These are phyloP conservation scores for Geodia barretti DNA, from an alignment of 37 sponge, comb jelly and placozoan species.

Conservation along the genomic window DNA sequence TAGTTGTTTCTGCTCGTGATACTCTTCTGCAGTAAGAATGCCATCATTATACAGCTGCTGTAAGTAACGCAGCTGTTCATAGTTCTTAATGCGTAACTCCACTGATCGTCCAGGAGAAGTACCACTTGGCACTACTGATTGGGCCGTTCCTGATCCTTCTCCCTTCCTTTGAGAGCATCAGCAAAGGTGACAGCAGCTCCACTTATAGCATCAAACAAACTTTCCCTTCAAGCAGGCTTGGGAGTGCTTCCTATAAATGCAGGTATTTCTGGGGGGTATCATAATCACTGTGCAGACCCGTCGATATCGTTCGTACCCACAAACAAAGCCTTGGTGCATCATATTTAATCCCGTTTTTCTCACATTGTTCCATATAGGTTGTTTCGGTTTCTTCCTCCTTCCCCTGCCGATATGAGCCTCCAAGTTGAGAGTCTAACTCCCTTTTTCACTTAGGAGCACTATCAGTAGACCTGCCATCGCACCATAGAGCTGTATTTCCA, in stretches of 20 bases:
- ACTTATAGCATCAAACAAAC: conserved; percentile 10
- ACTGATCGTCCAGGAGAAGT: conserved; percentile 23
- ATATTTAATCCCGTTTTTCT: conserved; percentile 25
- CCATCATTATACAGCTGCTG: conserved; percentile 41
- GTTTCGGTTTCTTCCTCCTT: conserved; percentile 31
- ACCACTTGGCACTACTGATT: no score
- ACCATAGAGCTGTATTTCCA: conserved; percentile 19
- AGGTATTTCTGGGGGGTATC: conserved; percentile 20
- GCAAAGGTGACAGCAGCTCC: no score
- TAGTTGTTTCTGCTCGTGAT: conserved; percentile 11
- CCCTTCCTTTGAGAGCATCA: no score
- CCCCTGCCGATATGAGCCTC: conserved; percentile 5
- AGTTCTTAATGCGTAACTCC: conserved; percentile 19
- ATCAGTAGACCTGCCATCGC: conserved; percentile 16
- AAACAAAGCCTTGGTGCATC: conserved; percentile 14
- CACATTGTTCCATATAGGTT: conserved; percentile 4
- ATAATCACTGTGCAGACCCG: conserved; percentile 12
- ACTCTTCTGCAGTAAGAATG: conserved; percentile 25
- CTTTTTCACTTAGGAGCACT: not conserved
- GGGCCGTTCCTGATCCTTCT: no score
- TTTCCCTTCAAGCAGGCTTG: conserved; percentile 1
- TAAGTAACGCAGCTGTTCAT: conserved; percentile 36
- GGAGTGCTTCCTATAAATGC: not conserved
- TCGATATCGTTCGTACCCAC: conserved; percentile 31
- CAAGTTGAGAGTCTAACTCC: not conserved